These are phyloP conservation scores for Agonum fuliginosum DNA, from an alignment of 2,888 invertebrate genomes.

Conservation along the genomic window DNA sequence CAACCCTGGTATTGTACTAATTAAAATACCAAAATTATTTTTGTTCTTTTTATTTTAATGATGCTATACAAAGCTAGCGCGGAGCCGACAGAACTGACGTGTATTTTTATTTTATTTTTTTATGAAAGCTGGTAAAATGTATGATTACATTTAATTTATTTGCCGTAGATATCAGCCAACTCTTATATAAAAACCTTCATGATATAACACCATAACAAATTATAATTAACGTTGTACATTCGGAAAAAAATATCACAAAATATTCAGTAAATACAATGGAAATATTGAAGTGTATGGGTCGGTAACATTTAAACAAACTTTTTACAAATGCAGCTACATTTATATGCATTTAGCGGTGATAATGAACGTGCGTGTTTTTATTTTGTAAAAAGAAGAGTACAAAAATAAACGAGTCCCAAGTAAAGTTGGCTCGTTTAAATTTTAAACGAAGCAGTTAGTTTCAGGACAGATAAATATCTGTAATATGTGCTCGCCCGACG, in stretches of 20 bases:
- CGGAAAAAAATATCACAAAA: conserved; percentile 17
- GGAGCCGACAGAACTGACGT: no score
- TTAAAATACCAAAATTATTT: no score
- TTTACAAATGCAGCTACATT: conserved; percentile 30
- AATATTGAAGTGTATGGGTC: conserved; percentile 10
- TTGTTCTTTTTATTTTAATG: no score
- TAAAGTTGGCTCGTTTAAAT: conserved; percentile 54
- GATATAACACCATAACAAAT: conserved; percentile 20
- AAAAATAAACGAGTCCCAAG: conserved; percentile 48
- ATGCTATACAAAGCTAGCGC: no score
- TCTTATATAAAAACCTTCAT: background rate
- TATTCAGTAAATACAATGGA: conserved; percentile 13
- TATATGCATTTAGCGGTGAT: conserved; percentile 30
- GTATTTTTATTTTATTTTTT: background rate
- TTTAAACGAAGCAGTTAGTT: conserved; percentile 57
- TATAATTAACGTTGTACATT: conserved; percentile 7
- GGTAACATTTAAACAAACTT: conserved; percentile 1
- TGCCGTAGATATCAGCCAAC: background rate
- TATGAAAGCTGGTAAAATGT: background rate
- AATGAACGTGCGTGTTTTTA: conserved; percentile 32
- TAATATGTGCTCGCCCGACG: conserved; percentile 48
- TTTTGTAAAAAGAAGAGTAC: conserved; percentile 8
- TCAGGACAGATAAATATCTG: conserved; percentile 49
- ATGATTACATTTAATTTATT: background rate
- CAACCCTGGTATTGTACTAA: no score